A percentile compares a stretch with the other conserved stretches of the same genome.
Conservation (phyloP, 2,797 vertebrate genomes). For the Mus caroli region DNA sequence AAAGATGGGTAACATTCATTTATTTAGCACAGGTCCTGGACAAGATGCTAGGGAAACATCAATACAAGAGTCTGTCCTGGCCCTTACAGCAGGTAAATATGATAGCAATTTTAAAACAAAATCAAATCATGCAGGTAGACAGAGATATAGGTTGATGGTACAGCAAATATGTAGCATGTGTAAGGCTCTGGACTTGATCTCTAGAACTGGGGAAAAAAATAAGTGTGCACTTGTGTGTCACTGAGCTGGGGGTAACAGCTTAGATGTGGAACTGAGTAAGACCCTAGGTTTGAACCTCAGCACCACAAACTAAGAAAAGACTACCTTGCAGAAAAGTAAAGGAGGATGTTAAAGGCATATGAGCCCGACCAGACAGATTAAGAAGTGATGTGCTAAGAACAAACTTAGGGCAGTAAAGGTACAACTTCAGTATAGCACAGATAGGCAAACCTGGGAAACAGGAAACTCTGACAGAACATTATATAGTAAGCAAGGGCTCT, state of each 20-base stretch:
- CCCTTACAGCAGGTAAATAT: background rate
- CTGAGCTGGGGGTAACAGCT: background rate
- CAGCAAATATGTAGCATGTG: background rate
- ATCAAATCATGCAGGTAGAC: background rate
- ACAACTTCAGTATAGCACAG: background rate
- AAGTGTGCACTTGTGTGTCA: background rate
- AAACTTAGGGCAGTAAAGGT: background rate
- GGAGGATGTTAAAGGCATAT: background rate
- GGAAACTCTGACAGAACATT: background rate
- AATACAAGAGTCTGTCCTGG: background rate
- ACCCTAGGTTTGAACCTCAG: background rate
- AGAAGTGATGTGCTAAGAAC: background rate
- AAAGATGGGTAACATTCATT: background rate
- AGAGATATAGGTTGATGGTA: background rate
- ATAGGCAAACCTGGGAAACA: background rate
- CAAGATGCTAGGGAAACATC: background rate
- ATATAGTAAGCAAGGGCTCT: background rate
- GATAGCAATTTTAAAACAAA: slow-evolving; percentile 42
- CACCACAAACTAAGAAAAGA: background rate
- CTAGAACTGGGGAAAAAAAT: no score
- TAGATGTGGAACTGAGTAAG: background rate
- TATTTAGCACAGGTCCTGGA: background rate
- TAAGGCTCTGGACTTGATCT: background rate
- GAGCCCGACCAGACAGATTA: background rate
- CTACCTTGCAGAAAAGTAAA: background rate